A percentile compares a stretch with the other conserved stretches of the same genome.
phyloP scores from a whole-genome alignment of 1,140 invertebrate genomes.

The Nasonia vitripennis region DNA sequence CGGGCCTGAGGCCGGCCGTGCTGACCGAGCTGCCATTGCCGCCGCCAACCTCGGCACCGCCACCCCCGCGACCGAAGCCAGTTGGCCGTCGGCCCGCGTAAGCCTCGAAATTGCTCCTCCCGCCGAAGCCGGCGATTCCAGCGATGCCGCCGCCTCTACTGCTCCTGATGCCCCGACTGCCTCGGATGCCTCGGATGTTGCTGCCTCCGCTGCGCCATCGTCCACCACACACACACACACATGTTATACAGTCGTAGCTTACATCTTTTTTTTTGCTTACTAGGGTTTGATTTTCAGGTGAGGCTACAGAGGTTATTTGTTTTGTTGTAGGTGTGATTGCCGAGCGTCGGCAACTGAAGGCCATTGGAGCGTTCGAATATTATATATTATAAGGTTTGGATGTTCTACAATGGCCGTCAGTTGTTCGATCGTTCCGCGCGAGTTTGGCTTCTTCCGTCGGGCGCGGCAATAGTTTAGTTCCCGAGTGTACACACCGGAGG shows the following conservation, averaged over 20 bases:
- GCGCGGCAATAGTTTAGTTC: too few relatives aligned
- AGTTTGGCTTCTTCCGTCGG: too few relatives aligned
- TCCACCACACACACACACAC: not conserved
- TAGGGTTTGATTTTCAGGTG: too few relatives aligned
- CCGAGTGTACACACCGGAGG: not conserved
- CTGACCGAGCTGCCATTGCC: slow-evolving; percentile 73
- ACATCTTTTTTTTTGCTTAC: not conserved
- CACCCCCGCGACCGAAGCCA: slow-evolving; percentile 44
- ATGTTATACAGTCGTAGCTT: not conserved
- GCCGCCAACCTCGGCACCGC: slow-evolving; percentile 69
- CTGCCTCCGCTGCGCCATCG: not conserved
- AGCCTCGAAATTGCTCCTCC: slow-evolving; percentile 65
- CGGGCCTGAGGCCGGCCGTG: slow-evolving; percentile 70
- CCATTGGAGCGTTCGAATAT: too few relatives aligned
- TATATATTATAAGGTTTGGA: too few relatives aligned
- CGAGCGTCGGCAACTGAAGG: too few relatives aligned
- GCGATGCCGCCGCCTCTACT: not conserved
- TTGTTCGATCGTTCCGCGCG: too few relatives aligned
- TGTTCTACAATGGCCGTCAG: too few relatives aligned
- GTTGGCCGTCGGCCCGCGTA: slow-evolving; percentile 64
- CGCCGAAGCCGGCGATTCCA: not conserved
- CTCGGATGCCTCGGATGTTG: not conserved
- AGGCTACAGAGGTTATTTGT: too few relatives aligned
- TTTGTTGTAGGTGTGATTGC: too few relatives aligned
- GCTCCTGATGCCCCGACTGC: not conserved